Evolutionary conservation across 2,888 invertebrate genomes (phyloP).

Genomic region (Andrena hattorfiana): DNA sequence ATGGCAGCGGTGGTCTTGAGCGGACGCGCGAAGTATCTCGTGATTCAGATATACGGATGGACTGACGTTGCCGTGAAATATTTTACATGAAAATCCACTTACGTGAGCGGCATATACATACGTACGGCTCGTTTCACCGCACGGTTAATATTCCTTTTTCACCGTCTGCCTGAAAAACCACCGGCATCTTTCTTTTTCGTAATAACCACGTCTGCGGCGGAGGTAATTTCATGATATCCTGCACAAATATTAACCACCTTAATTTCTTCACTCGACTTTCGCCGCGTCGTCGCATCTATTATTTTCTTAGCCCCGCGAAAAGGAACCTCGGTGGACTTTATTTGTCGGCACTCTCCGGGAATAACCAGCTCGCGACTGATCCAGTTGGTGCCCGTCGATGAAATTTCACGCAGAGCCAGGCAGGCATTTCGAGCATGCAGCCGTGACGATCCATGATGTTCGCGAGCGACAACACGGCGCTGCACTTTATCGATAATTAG

Average conservation of each 20-base stretch:
- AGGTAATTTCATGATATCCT: slow-evolving; percentile 47
- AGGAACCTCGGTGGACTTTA: not conserved
- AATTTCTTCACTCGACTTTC: slow-evolving; percentile 3
- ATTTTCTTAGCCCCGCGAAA: no score
- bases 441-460: slow-evolving; percentile 8
- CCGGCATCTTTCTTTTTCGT: slow-evolving; percentile 49
- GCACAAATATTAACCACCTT: slow-evolving; percentile 36
- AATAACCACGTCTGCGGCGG: slow-evolving; percentile 40
- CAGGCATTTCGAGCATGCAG: not conserved
- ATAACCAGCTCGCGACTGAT: not conserved
- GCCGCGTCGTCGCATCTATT: not conserved
- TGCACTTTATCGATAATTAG: slow-evolving; percentile 44
- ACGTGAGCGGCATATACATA: slow-evolving; percentile 55
- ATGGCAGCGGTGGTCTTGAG: slow-evolving; percentile 34
- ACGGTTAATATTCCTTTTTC: slow-evolving; percentile 62
- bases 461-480: slow-evolving; percentile 23
- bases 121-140: slow-evolving; percentile 46
- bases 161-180: slow-evolving; percentile 54
- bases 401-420: slow-evolving; percentile 5
- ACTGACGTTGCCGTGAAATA: slow-evolving; percentile 62
- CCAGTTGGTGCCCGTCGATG: not conserved
- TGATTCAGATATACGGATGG: slow-evolving; percentile 54
- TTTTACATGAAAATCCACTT: slow-evolving; percentile 71
- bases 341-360: not conserved
- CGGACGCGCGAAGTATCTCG: slow-evolving; percentile 37